A percentile compares a stretch with the other conserved stretches of the same genome.
Evolutionary conservation across 2,888 invertebrate genomes (phyloP).

Genomic region (Aleiodes leptofemur): DNA sequence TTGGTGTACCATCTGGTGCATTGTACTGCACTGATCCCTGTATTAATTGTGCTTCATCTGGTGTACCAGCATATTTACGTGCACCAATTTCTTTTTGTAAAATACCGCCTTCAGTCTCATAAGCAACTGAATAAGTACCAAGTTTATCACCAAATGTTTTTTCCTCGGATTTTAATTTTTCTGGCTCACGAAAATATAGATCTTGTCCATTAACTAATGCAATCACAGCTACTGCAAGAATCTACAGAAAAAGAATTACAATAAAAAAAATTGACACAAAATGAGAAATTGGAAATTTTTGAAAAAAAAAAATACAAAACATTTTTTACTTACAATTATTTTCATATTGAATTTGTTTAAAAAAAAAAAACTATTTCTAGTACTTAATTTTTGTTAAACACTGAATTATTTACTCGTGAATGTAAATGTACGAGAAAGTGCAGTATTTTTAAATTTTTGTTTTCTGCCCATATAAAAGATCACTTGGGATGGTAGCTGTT

Average conservation of each 20-base stretch:
- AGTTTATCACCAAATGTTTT: conserved; percentile 69
- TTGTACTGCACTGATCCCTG: conserved; percentile 74
- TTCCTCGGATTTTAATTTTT: conserved; percentile 67
- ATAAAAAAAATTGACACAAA: too few species aligned
- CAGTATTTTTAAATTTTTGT: conserved; percentile 16
- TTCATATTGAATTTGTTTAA: neutral
- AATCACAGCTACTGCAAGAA: conserved; percentile 59
- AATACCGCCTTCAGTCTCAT: conserved; percentile 73
- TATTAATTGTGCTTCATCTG: conserved; percentile 71
- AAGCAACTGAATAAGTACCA: conserved; percentile 70
- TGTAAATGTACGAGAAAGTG: conserved; percentile 40
- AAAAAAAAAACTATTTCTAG: neutral
- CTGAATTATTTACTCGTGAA: neutral
- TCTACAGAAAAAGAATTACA: neutral
- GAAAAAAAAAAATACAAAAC: neutral
- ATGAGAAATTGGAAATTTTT: neutral
- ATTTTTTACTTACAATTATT: conserved; percentile 25
- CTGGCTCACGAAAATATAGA: conserved; percentile 69
- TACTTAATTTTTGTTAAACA: neutral
- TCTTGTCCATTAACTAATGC: conserved; percentile 60
- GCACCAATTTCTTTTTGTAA: conserved; percentile 69
- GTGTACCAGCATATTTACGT: conserved; percentile 71
- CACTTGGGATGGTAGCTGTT: conserved; percentile 67
- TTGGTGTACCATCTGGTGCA: conserved; percentile 72
- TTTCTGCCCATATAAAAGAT: conserved; percentile 52